These are phyloP conservation scores for Tachysurus vachellii DNA, from an alignment of 2,113 vertebrate species.

Conservation along the genomic window DNA sequence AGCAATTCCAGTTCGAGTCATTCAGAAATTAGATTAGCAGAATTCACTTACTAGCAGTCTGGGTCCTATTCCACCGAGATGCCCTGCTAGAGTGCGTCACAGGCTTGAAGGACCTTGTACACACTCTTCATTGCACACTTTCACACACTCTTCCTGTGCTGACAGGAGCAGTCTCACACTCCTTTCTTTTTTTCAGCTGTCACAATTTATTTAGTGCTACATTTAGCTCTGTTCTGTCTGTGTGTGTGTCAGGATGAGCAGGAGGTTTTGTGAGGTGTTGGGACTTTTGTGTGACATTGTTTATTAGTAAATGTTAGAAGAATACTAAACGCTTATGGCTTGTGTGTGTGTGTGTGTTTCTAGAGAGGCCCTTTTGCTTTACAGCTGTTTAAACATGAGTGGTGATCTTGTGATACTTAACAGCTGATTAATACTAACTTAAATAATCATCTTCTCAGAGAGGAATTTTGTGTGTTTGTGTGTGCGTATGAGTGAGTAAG, in stretches of 20 bases:
- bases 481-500: background rate
- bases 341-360: background rate
- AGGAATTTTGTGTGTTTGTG: background rate
- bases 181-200: conserved; percentile 16
- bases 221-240: background rate
- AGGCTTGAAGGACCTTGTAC: background rate
- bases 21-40: background rate
- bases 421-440: background rate
- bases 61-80: background rate
- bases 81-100: background rate
- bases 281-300: background rate
- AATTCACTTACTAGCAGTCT: background rate
- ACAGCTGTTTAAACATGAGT: background rate
- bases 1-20: no score
- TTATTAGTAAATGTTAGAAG: background rate
- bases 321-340: background rate
- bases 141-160: conserved; percentile 5
- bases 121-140: background rate
- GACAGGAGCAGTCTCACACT: conserved; percentile 1
- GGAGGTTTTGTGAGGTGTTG: background rate
- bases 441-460: background rate
- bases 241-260: background rate
- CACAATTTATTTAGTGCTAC: conserved; percentile 7
- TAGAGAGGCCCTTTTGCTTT: background rate
- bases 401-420: background rate